Conservation (phyloP, 2,113 vertebrate species). For the Cyanistes caeruleus region DNA sequence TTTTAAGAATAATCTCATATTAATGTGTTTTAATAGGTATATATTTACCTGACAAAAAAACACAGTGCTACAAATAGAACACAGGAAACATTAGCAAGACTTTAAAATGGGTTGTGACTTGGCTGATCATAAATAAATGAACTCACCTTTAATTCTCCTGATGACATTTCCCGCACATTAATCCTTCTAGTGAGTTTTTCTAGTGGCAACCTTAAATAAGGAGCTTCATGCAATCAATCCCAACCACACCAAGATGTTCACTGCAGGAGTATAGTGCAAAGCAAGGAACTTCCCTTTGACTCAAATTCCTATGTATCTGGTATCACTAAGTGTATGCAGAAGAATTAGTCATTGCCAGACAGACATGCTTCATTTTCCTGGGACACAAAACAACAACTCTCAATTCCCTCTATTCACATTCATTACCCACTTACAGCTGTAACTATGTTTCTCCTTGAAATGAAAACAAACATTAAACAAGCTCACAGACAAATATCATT, state of each 20-base stretch:
- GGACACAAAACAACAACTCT: background rate
- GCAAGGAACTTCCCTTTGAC: background rate
- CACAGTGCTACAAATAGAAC: background rate
- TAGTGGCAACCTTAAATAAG: background rate
- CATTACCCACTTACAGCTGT: background rate
- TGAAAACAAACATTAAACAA: background rate
- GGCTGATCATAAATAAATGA: background rate
- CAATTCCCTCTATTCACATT: background rate
- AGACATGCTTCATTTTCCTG: background rate
- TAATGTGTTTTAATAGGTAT: background rate
- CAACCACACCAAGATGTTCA: background rate
- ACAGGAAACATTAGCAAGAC: background rate
- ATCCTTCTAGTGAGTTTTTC: background rate
- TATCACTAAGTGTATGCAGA: background rate
- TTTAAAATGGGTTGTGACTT: background rate
- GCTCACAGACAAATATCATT: background rate
- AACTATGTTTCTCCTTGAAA: background rate
- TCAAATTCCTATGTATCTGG: background rate
- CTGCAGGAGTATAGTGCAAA: background rate
- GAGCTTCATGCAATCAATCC: background rate
- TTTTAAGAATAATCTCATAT: background rate
- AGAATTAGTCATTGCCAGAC: background rate
- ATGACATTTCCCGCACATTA: background rate
- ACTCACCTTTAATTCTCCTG: background rate
- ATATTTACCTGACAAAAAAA: background rate